Base-by-base conservation (phyloP, 2,797 vertebrate genomes). In the Liparis tanakae region DNA sequence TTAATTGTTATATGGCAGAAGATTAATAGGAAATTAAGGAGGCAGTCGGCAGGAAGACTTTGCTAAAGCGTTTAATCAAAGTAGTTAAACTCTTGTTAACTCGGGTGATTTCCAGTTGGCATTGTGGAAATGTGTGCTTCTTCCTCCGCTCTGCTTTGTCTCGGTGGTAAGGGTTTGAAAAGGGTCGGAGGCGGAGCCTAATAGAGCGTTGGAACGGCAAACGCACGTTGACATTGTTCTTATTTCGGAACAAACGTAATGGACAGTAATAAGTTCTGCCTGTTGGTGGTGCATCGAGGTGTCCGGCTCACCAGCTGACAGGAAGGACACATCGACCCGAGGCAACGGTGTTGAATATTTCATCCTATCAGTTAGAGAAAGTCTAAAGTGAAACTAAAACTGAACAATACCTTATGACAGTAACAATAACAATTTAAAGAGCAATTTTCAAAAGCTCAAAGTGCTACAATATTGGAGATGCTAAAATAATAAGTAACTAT, bases 1-100 rank as follows among this genome's bases (percentile, higher is more conserved):
- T 74, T 78, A 17, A 75, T 57, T n/a, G 44, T 80, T 78, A 58
- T 63, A 44, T 74, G 70, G 25, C 56, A 34, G 36, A 46, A 34
- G 53, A 62, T 58, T n/a, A 22, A 56, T 71, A 55, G 36, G 51
- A 70, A 61, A 63, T 62, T 22, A 73, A 66, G 78, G 37, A 50
- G 66, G 61, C 12, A 66, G 46, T 44, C 61, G 67, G 39, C 43
- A 46, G 46, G 67, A 48, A 68, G n/a, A 74, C 60, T 67, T 62
- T 70, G 67, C 59, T 25, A 68, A 80, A 72, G 18, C 60, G 51
- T 67, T 65, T 34, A 67, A 41, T 70, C 36, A 54, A 60, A 41
- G 22, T 55, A 39, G 53, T 74, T 4, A 69, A 66, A 62, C 39
- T 55, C 41, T 71, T 63, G 33, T 30, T 61, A 59, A 68, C 67